Evolutionary conservation across 2,113 vertebrate species (phyloP).

Genomic region (Petaurus breviceps): DNA sequence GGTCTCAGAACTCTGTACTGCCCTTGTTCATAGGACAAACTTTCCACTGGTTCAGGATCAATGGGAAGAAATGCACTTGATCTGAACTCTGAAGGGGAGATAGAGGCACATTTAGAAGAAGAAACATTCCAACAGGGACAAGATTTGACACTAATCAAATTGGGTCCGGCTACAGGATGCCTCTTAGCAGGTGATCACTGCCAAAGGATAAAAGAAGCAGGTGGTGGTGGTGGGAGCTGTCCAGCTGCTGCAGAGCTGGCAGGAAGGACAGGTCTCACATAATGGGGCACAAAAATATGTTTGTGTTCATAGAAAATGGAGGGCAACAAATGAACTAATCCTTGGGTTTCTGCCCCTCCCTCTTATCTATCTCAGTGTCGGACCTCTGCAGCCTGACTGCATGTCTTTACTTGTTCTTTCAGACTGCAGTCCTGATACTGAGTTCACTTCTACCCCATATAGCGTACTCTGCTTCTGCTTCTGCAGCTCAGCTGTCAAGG

Average conservation of each 20-base stretch:
- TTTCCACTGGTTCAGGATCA: not conserved
- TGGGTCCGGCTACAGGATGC: not conserved
- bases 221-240: not conserved
- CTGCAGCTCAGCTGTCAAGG: not conserved
- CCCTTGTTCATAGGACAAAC: not conserved
- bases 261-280: not conserved
- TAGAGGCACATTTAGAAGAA: not conserved
- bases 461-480: not conserved
- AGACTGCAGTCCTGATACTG: not conserved
- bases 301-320: not conserved
- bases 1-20: not conserved
- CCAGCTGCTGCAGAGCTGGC: not conserved
- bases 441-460: not conserved
- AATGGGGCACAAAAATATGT: not conserved
- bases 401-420: not conserved
- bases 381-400: not conserved
- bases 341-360: not conserved
- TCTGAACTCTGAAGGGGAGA: not conserved
- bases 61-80: accelerated
- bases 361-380: not conserved
- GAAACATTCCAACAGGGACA: not conserved
- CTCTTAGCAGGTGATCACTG: not conserved
- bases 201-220: not conserved
- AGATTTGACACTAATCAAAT: not conserved
- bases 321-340: not conserved